These are phyloP conservation scores for Coregonus ussuriensis DNA, from an alignment of 2,797 vertebrate species.

Conservation along the genomic window DNA sequence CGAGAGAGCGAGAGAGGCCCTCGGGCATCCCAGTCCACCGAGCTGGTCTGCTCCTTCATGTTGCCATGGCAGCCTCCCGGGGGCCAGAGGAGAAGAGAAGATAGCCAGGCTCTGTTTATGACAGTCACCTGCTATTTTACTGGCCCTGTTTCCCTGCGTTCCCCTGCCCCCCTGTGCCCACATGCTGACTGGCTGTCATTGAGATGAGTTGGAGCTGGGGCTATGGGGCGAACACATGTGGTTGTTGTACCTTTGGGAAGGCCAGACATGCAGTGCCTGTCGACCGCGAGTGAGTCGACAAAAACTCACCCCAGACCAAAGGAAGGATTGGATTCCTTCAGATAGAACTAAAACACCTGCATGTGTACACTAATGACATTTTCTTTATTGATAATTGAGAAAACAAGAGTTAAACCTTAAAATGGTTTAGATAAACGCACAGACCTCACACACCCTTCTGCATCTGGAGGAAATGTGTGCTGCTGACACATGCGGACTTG, in stretches of 20 bases:
- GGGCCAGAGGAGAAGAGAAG: background rate
- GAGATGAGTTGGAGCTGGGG: background rate
- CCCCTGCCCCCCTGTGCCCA: constrained; percentile 24
- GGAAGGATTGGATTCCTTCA: background rate
- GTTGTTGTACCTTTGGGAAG: background rate
- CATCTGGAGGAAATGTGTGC: constrained; percentile 72
- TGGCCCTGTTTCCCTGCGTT: constrained; percentile 23
- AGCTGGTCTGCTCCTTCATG: background rate
- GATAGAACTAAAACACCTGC: background rate
- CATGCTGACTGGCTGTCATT: background rate
- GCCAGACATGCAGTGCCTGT: constrained; percentile 8
- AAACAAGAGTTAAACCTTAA: background rate
- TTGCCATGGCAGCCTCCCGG: background rate
- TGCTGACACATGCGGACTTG: constrained; percentile 58
- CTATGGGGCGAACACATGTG: background rate
- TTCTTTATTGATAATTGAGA: background rate
- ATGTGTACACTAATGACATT: background rate
- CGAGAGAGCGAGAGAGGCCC: background rate
- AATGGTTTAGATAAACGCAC: background rate
- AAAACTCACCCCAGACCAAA: background rate
- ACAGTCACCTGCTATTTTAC: constrained; percentile 43
- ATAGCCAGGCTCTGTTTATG: background rate
- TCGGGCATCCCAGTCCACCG: background rate
- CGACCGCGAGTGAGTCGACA: background rate
- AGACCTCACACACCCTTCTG: constrained; percentile 41